Base-by-base conservation (phyloP, 2,113 vertebrate genomes). In the Oryzias celebensis region DNA sequence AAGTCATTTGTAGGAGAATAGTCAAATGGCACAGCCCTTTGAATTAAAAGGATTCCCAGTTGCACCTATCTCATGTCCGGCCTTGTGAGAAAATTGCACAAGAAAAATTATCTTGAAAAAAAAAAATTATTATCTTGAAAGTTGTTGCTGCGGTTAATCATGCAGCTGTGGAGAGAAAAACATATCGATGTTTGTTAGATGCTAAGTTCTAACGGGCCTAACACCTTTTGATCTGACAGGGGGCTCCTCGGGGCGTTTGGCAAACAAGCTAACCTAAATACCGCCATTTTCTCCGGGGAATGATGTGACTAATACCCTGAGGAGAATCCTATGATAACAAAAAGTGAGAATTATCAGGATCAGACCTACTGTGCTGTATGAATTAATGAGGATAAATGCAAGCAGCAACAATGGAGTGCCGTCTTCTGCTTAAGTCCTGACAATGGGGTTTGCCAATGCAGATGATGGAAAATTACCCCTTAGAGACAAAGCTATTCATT, bases 381-480 rank as follows among this genome's bases (percentile, higher is more conserved):
- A 86, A 88, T 85, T 88, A 90, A 91, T 91, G 78, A 90, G 87
- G 73, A 86, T 86, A 83, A 89, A 89, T 80, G 78, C 64, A 78
- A 24, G 20, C 53, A 14, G 75, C 59, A 85, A 85, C 78, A 81
- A 78, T 73, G 68, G 65, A 45, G 71, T 15, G 62, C 82, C 54
- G 72, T 73, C 75, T 85, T 63, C 49, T 58, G 64, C 76, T 68
- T 73, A 51, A 51, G 66, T 78, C 72, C 68, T 86, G 84, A 86
- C 84, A 87, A 80, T 82, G 63, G 77, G 80, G 64, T 87, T 84
- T 82, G 86, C 83, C 81, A 85, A 63, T 87, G 78, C 80, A 85
- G 89, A 91, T 91, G 87, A 91, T 87, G 71, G 83, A 82, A 92
- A 92, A 93, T 91, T 84, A 90, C 75, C 82, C 90, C 88, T 88